These are phyloP conservation scores for Mellivora capensis DNA, from an alignment of 2,113 vertebrate genomes.

Conservation along the genomic window DNA sequence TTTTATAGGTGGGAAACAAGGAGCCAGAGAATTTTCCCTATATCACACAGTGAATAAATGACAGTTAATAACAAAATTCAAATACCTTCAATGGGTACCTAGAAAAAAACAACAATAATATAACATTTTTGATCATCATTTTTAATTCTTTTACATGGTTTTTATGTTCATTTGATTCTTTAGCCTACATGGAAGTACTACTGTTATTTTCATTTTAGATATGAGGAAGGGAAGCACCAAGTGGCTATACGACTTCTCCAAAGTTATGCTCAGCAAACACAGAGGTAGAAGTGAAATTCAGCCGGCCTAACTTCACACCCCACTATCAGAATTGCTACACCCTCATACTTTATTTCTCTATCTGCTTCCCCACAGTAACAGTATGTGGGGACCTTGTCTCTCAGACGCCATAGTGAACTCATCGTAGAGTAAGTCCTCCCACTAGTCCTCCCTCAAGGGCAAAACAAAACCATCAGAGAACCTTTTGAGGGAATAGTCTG, in stretches of 20 bases:
- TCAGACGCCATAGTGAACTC: neutral
- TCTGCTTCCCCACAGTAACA: neutral
- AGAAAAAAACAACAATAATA: neutral
- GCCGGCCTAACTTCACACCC: neutral
- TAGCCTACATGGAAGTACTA: neutral
- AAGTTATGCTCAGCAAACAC: neutral
- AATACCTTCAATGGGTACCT: neutral
- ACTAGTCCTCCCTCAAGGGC: neutral
- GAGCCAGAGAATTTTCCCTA: neutral
- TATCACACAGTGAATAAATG: neutral
- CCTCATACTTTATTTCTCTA: neutral
- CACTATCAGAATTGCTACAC: neutral
- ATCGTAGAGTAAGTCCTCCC: neutral
- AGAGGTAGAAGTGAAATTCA: neutral
- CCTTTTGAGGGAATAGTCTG: neutral
- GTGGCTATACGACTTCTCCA: neutral
- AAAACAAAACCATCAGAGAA: neutral
- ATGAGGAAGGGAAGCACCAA: neutral
- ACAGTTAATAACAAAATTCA: conserved; percentile 5
- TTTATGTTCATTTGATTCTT: neutral
- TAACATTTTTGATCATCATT: neutral
- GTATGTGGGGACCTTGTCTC: neutral
- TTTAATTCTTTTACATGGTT: neutral
- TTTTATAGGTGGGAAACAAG: neutral
- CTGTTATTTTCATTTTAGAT: neutral